Base-by-base conservation (phyloP, 2,888 invertebrate genomes). In the Strigamia transsilvanica region DNA sequence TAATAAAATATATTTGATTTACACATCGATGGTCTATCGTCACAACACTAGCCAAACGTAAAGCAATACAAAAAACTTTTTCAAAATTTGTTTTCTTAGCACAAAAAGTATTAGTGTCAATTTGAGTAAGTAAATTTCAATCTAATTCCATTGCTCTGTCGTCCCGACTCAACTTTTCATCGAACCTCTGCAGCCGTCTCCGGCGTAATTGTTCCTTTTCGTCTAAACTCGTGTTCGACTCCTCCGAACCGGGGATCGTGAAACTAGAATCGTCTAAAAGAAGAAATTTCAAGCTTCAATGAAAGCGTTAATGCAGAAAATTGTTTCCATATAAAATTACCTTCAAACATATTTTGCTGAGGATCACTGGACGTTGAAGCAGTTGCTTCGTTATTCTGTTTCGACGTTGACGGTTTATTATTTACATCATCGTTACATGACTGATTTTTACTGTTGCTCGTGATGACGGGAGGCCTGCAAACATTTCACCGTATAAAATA, bases 171-270 rank as follows among this genome's bases (percentile, higher is more conserved):
- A 38, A 9, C 27, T 78, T 32, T 7, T 80, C 80, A 80, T 41
- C 80, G 80, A 80, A 80, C 42, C 42, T 80, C 23, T 80, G 80
- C 23, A 80, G 42, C 18, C 80, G 38, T 42, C 80, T 15, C 21
- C 80, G 41, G 13, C 80, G n/a, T 15, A 80, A 21, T 23, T 80
- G 80, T 21, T 80, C 80, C 42, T 42, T 80, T 46, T 80, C 80
- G 42, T 80, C 80, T 15, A 78, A 15, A 32, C 32, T 78, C 7
- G 32, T 27, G 23, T 32, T 38, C 34, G 78, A 78, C 12, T 32
- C 78, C 27, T 78, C 78, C 6, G 78, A 78, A 7, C 23, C 34
- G 3, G 38, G 18, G 23, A 23, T 78, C 10, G 32, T 61, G 12
- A 78, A 27, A 18, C 38, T 32, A 5, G 38, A 78, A 78, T 32